A percentile compares a stretch with the other conserved stretches of the same genome.
Conservation (phyloP, 1,140 invertebrate species). For the Bombus superbus region DNA sequence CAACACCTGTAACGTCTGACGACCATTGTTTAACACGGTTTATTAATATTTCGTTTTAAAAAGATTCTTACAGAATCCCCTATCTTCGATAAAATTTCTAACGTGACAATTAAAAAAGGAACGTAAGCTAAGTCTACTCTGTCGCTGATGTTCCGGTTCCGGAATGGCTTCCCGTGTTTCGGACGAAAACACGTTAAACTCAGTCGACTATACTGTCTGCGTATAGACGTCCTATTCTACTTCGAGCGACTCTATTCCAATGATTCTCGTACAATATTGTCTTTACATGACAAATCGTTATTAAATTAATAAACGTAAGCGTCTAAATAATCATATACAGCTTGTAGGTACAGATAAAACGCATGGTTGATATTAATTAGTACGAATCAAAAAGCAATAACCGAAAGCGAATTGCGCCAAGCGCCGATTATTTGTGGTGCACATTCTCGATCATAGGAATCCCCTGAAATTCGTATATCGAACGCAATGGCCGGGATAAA, state of each 20-base stretch:
- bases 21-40: background rate
- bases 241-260: background rate
- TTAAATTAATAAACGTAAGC: background rate
- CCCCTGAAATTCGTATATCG: background rate
- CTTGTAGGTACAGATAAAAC: too few relatives aligned
- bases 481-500: slow-evolving; percentile 2
- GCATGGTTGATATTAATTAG: too few relatives aligned
- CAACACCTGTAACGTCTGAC: slow-evolving; percentile 8
- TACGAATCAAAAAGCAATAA: too few relatives aligned
- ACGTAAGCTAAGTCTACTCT: too few relatives aligned
- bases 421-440: too few relatives aligned
- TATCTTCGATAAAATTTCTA: too few relatives aligned
- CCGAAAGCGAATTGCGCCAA: too few relatives aligned
- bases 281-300: background rate
- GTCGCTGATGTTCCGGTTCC: too few relatives aligned
- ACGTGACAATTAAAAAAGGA: too few relatives aligned
- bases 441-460: background rate
- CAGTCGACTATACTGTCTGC: background rate
- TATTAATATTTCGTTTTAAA: too few relatives aligned
- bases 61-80: too few relatives aligned
- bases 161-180: too few relatives aligned
- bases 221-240: background rate
- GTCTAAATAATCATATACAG: background rate
- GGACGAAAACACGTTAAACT: background rate
- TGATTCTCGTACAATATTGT: background rate